Evolutionary conservation across 2,797 vertebrate species (phyloP).

Genomic region (Alfaro cultratus): DNA sequence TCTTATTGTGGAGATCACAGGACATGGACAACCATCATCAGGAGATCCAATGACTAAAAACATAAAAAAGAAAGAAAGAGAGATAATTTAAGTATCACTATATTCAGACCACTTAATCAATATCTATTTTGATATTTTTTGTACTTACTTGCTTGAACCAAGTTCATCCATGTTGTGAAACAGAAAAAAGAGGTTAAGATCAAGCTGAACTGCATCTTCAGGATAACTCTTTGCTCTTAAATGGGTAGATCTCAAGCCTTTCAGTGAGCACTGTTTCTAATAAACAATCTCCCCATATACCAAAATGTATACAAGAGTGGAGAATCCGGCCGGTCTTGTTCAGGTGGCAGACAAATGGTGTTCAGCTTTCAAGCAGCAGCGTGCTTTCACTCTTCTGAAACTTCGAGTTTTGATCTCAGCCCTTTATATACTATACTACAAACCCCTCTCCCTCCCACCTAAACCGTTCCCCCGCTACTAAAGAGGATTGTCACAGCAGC

Average conservation of each 20-base stretch:
- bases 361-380: neutral
- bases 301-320: neutral
- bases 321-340: neutral
- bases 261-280: neutral
- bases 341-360: neutral
- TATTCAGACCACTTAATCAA: neutral
- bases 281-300: neutral
- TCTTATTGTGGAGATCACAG: fast-evolving
- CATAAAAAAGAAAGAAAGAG: constrained; percentile 1
- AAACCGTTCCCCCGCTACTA: neutral
- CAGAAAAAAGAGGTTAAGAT: constrained; percentile 45
- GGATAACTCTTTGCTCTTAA: constrained; percentile 10
- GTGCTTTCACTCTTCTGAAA: constrained; percentile 21
- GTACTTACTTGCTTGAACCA: constrained; percentile 60
- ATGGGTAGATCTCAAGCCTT: neutral
- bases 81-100: neutral
- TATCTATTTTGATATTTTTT: no score
- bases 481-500: constrained; percentile 5
- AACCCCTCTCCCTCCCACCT: constrained; percentile 9
- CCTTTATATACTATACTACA: constrained; percentile 32
- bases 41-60: constrained; percentile 30
- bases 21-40: constrained; percentile 29
- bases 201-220: constrained; percentile 51
- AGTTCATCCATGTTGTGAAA: constrained; percentile 38
- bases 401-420: neutral